Conservation (phyloP, 1,140 invertebrate genomes). For the Drosophila pectinifera region DNA sequence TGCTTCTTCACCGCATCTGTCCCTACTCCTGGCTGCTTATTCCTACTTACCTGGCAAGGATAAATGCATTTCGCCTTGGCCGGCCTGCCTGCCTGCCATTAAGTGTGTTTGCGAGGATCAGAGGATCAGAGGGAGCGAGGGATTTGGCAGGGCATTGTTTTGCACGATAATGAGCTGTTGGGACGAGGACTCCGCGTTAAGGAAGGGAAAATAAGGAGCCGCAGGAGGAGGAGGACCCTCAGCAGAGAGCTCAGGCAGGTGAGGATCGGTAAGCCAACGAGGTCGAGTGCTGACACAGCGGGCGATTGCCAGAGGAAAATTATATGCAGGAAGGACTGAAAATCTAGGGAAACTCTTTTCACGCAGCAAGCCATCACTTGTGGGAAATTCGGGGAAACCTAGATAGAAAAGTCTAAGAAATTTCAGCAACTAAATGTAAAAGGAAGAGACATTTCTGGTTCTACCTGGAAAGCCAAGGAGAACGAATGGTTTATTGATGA, state of each 20-base stretch:
- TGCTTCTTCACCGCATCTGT: slow-evolving; percentile 21
- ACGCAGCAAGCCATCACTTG: background rate
- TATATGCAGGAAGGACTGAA: background rate
- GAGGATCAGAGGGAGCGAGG: background rate
- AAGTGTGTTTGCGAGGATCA: slow-evolving; percentile 11
- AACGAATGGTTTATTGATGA: too few species aligned
- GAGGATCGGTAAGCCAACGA: slow-evolving; percentile 6
- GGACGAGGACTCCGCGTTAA: background rate
- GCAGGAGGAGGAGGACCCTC: slow-evolving; percentile 19
- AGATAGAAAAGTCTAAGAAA: background rate
- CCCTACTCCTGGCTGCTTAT: background rate
- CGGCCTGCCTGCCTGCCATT: slow-evolving; percentile 31
- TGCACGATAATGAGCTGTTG: slow-evolving; percentile 21
- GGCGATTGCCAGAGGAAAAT: slow-evolving; percentile 5
- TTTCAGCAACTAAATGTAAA: too few species aligned
- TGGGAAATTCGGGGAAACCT: background rate
- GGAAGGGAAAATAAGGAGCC: slow-evolving; percentile 11
- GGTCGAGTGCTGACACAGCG: slow-evolving; percentile 25
- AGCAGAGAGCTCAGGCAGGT: slow-evolving; percentile 18
- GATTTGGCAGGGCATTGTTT: slow-evolving; percentile 29
- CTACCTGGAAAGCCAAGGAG: too few species aligned
- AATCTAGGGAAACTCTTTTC: slow-evolving; percentile 3
- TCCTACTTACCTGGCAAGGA: slow-evolving; percentile 31
- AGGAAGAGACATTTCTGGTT: too few species aligned
- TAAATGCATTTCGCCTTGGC: slow-evolving; percentile 30